These are phyloP conservation scores for Subanguina moxae DNA, from an alignment of 1,140 invertebrate genomes.

Conservation along the genomic window DNA sequence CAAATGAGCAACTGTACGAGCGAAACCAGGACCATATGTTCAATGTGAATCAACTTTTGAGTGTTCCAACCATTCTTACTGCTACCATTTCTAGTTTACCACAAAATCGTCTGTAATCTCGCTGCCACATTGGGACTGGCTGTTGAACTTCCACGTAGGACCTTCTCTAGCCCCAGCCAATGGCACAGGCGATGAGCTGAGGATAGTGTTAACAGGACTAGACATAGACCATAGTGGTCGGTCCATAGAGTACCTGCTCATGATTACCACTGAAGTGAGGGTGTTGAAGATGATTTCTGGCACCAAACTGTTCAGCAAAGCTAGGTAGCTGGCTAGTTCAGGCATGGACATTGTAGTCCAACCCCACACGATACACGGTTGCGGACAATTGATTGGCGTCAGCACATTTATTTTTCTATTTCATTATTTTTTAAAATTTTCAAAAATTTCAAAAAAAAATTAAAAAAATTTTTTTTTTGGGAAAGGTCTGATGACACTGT, in stretches of 20 bases:
- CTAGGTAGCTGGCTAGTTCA: constrained; percentile 42
- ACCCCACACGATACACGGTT: background rate
- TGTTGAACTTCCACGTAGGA: constrained; percentile 59
- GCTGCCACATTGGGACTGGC: constrained; percentile 61
- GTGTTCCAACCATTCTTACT: background rate
- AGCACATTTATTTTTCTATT: too few species aligned
- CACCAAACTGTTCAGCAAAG: constrained; percentile 62
- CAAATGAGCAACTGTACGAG: constrained; percentile 28
- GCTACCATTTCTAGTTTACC: constrained; percentile 51
- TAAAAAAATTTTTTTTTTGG: too few species aligned
- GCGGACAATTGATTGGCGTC: too few species aligned
- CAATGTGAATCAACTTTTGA: constrained; percentile 17
- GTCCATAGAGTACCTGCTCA: constrained; percentile 61
- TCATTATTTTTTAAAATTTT: too few species aligned
- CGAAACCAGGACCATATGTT: constrained; percentile 30
- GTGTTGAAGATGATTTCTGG: constrained; percentile 60
- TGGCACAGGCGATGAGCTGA: constrained; percentile 57
- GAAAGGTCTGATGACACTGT: too few species aligned
- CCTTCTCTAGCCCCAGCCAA: constrained; percentile 20
- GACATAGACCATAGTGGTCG: constrained; percentile 60
- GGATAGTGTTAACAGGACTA: constrained; percentile 59
- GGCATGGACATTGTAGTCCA: background rate
- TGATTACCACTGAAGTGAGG: constrained; percentile 59
- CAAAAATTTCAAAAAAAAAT: too few species aligned
- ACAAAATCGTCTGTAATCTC: constrained; percentile 61